phyloP scores from a whole-genome alignment of 2,888 invertebrate species.

The Dryobota labecula region DNA sequence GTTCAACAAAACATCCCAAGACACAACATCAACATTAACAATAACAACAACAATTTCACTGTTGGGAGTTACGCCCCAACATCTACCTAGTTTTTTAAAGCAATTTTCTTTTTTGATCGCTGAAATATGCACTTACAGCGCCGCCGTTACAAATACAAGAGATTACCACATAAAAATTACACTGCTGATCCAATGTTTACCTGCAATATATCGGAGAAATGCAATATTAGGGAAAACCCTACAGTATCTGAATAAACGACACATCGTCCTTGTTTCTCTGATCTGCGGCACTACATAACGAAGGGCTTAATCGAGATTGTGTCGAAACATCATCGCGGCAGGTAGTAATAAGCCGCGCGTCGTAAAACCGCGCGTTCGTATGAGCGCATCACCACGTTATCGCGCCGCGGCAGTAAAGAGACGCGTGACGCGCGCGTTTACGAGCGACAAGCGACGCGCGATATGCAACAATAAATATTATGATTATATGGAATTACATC shows the following conservation, averaged over 20 bases:
- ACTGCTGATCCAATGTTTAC: neutral
- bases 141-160: too few species aligned
- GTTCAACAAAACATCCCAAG: too few species aligned
- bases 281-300: conserved; percentile 38
- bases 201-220: too few species aligned
- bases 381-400: conserved; percentile 44
- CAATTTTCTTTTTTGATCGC: too few species aligned
- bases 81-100: too few species aligned
- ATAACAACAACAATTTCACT: too few species aligned
- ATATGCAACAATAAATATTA: conserved; percentile 51
- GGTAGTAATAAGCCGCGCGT: conserved; percentile 49
- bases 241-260: conserved; percentile 8
- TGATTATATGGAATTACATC: conserved; percentile 26
- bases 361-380: conserved; percentile 46
- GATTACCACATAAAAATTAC: too few species aligned
- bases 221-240: neutral
- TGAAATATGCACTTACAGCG: too few species aligned
- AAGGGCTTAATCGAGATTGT: conserved; percentile 56
- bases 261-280: conserved; percentile 7
- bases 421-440: conserved; percentile 46
- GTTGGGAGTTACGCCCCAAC: too few species aligned
- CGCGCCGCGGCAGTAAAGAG: conserved; percentile 35
- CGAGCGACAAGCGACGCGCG: conserved; percentile 36
- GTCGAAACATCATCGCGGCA: conserved; percentile 49
- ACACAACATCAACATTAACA: too few species aligned